Base-by-base conservation (phyloP, 2,888 invertebrate genomes). In the Heliconius aoede region DNA sequence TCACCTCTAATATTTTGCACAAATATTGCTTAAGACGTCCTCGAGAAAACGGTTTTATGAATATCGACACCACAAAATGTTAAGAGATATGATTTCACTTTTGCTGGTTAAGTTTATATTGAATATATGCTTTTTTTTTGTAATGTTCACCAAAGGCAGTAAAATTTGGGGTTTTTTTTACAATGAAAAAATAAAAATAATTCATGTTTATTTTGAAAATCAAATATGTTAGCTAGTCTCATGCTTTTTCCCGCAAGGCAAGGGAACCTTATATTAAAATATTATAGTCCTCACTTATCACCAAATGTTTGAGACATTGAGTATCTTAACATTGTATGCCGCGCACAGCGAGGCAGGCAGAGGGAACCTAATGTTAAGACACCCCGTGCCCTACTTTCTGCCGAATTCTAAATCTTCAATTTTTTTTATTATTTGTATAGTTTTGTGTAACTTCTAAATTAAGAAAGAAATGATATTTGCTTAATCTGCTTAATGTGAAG, bases 41-140 rank as follows among this genome's bases (percentile, higher is more conserved):
- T 75, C 71, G 61, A 71, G 64, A 55, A 61, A 60, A 55, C 58
- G 72, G 65, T 77, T 76, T 46, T 40, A 68, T 51, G 46, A 64
- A 65, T 77, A 73, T 71, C 79, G 84, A 80, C 86, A 86, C 84
- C 86, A 86, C 82, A 76, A 7, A 46, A 86, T 86, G 86, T 84
- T 85, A 86, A 87, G 83, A 82, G 84, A 76, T 75, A 76, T 51
- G 84, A 83, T 87, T 88, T 87, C 85, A 83, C 85, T 87, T 86
- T 74, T 71, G 32, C 51, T 40, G 5, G 26, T 28, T 36, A 30
- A 67, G 62, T 67, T 58, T 64, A 30, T 62, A 64, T 62, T 51
- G 18, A 65, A 65, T 65, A 65, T 40, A 65, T 40, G 5, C 1
- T n/a, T n/a, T 4, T 15, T n/a, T 73, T 30, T 64, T 62, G 28